Evolutionary conservation across 2,888 invertebrate species (phyloP).

Genomic region (Nomada ferruginata): DNA sequence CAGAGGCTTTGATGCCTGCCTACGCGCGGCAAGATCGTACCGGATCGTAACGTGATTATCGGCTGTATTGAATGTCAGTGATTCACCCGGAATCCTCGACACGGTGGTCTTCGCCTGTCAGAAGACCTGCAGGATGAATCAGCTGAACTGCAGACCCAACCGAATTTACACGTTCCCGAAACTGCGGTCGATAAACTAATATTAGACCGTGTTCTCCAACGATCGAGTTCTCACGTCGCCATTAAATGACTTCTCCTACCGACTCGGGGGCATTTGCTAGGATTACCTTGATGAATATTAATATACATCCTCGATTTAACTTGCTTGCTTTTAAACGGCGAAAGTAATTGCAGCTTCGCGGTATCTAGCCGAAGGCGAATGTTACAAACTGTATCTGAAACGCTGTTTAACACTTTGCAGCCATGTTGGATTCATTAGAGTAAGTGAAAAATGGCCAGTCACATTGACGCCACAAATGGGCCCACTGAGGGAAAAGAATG

Average conservation of each 20-base stretch:
- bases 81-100: conserved; percentile 68
- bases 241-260: conserved; percentile 24
- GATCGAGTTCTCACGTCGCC: conserved; percentile 13
- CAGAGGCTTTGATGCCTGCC: conserved; percentile 44
- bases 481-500: too few relatives aligned
- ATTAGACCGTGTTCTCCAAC: conserved; percentile 38
- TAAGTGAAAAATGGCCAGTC: neutral
- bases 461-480: too few relatives aligned
- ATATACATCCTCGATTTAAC: conserved; percentile 17
- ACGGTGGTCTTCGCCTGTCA: conserved; percentile 62
- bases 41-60: conserved; percentile 65
- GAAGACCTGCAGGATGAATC: conserved; percentile 60
- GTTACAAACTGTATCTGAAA: neutral
- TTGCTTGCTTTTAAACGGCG: conserved; percentile 3
- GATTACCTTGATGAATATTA: conserved; percentile 49
- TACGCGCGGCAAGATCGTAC: conserved; percentile 55
- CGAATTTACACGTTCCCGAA: conserved; percentile 57
- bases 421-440: neutral
- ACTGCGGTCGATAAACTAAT: conserved; percentile 55
- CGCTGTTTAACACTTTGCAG: neutral
- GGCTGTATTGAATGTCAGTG: conserved; percentile 67
- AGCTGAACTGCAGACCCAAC: conserved; percentile 41
- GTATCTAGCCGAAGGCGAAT: neutral
- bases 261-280: conserved; percentile 8
- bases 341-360: neutral